phyloP scores from a whole-genome alignment of 2,888 invertebrate genomes.

The Frankliniella fusca region DNA sequence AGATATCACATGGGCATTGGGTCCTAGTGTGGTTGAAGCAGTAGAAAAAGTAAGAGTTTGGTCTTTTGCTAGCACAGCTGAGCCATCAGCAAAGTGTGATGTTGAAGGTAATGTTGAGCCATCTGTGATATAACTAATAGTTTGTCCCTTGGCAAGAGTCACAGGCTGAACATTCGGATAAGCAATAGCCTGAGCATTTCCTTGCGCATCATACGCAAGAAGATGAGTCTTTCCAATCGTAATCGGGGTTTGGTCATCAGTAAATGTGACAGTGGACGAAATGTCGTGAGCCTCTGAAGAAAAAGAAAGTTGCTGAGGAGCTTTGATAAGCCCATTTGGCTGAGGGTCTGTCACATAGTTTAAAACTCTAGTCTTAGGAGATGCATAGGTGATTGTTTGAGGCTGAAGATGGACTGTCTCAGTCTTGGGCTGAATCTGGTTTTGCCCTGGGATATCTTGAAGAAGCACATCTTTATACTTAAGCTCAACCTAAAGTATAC shows the following conservation, averaged over 20 bases:
- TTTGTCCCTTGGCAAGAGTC: neutral
- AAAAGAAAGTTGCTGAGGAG: neutral
- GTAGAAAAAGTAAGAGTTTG: neutral
- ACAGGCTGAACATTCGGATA: neutral
- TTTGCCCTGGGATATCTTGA: neutral
- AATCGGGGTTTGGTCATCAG: neutral
- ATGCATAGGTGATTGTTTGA: neutral
- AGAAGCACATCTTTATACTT: slow-evolving; percentile 5
- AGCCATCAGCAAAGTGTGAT: neutral
- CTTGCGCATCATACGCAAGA: neutral
- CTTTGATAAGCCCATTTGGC: neutral
- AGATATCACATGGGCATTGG: slow-evolving; percentile 10
- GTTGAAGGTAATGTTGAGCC: neutral
- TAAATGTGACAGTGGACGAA: neutral
- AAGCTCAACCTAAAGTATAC: neutral
- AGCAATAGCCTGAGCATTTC: neutral
- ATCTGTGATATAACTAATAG: neutral
- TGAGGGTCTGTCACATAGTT: neutral
- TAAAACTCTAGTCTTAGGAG: neutral
- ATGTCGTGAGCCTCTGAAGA: neutral
- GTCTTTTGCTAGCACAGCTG: neutral
- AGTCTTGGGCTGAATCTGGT: neutral
- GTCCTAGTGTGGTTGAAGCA: neutral
- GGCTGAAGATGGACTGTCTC: neutral
- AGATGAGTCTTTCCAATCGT: neutral